These are phyloP conservation scores for Diarsia rubi DNA, from an alignment of 2,888 invertebrate species.

Conservation along the genomic window DNA sequence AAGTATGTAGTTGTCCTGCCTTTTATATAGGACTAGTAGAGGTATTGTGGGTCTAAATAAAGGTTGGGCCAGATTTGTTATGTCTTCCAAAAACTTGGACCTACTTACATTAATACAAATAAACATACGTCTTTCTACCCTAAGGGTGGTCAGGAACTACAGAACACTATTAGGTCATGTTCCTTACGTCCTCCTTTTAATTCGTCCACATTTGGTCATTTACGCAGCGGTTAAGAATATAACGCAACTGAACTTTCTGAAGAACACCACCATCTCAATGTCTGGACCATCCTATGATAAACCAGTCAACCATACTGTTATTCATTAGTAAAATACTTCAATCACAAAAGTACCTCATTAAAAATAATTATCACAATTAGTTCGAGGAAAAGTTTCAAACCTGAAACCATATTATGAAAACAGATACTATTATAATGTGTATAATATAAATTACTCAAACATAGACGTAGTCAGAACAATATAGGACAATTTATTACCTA, in stretches of 20 bases:
- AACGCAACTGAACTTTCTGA: too few relatives aligned
- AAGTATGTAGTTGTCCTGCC: not conserved
- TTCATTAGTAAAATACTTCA: not conserved
- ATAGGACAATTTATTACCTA: conserved; percentile 15
- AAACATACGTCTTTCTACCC: too few relatives aligned
- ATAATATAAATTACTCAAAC: conserved; percentile 2
- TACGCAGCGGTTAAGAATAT: too few relatives aligned
- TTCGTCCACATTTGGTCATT: too few relatives aligned
- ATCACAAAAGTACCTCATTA: not conserved
- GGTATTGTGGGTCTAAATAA: too few relatives aligned
- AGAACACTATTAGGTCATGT: too few relatives aligned
- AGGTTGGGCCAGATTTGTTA: not conserved
- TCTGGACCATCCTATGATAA: not conserved
- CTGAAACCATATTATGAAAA: not conserved
- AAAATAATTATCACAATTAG: not conserved
- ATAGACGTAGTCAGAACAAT: not conserved
- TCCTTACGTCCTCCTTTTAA: too few relatives aligned
- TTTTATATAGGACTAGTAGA: not conserved
- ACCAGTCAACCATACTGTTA: too few relatives aligned
- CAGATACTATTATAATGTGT: not conserved
- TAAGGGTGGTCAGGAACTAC: too few relatives aligned
- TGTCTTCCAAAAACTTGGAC: not conserved
- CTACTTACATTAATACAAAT: not conserved
- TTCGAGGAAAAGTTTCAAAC: not conserved
- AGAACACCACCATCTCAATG: too few relatives aligned